These are phyloP conservation scores for Drosophila kambysellisi DNA, from an alignment of 2,888 invertebrate genomes.

Conservation along the genomic window DNA sequence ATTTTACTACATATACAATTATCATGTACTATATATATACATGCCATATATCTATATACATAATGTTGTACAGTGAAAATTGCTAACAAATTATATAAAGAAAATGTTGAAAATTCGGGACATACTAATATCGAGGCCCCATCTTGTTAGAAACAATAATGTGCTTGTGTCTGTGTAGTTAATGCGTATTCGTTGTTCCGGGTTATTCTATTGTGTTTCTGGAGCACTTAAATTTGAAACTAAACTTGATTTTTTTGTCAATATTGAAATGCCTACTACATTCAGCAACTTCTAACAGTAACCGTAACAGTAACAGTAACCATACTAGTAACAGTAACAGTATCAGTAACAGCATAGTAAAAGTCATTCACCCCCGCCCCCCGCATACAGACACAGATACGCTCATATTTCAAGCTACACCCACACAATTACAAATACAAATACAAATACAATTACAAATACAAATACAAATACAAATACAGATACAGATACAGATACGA, in stretches of 20 bases:
- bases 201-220: slow-evolving; percentile 41
- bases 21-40: slow-evolving; percentile 69
- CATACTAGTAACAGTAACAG: slow-evolving; percentile 9
- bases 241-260: slow-evolving; percentile 38
- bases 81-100: slow-evolving; percentile 29
- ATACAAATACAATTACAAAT: slow-evolving; percentile 28
- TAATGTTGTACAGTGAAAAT: slow-evolving; percentile 70
- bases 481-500: slow-evolving; percentile 50
- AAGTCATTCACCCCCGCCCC: slow-evolving; percentile 54
- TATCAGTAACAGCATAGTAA: slow-evolving; percentile 44
- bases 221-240: slow-evolving; percentile 33
- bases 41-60: slow-evolving; percentile 68
- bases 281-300: slow-evolving; percentile 23
- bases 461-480: slow-evolving; percentile 48
- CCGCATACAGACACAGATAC: slow-evolving; percentile 53
- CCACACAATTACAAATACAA: slow-evolving; percentile 16
- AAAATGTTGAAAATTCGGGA: slow-evolving; percentile 26
- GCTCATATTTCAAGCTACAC: slow-evolving; percentile 60
- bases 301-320: slow-evolving; percentile 15
- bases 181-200: slow-evolving; percentile 55
- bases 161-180: slow-evolving; percentile 79
- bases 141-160: slow-evolving; percentile 60
- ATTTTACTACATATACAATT: slow-evolving; percentile 54
- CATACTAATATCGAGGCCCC: slow-evolving; percentile 42
- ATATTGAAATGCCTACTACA: slow-evolving; percentile 25